Evolutionary conservation across 2,113 vertebrate species (phyloP).

Genomic region (Podilymbus podiceps): DNA sequence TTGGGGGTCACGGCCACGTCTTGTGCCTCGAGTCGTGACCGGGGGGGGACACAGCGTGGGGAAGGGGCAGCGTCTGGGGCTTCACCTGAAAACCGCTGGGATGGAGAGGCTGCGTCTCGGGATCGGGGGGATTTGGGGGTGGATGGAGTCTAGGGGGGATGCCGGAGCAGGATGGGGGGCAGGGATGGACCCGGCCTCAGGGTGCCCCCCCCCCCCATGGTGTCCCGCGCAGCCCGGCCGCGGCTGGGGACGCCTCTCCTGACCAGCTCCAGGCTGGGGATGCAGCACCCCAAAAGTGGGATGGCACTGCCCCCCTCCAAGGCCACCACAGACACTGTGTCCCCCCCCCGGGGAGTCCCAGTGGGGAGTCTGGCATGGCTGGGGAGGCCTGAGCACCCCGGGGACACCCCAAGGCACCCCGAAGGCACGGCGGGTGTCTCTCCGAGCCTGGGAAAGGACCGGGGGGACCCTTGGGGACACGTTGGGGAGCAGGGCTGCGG

Average conservation of each 20-base stretch:
- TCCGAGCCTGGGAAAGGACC: no score
- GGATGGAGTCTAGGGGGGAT: not conserved
- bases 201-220: not conserved
- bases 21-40: not conserved
- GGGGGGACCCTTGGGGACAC: not conserved
- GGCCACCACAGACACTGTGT: not conserved
- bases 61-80: not conserved
- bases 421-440: not conserved
- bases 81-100: not conserved
- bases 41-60: fast-evolving
- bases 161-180: not conserved
- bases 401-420: not conserved
- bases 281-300: not conserved
- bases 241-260: not conserved
- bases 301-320: not conserved
- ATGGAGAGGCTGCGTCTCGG: not conserved
- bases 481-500: not conserved
- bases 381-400: not conserved
- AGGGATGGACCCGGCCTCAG: not conserved
- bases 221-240: not conserved
- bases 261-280: not conserved
- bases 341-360: not conserved
- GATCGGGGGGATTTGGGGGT: not conserved
- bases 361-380: not conserved
- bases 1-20: not conserved